Percentiles rank a stretch among this genome's conserved stretches.
Evolutionary conservation across 2,113 vertebrate species (phyloP).

Genomic region (Mus musculus): GRCm39 chr14:58659001-58659500

Average conservation of each 20-base stretch:
- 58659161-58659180: not conserved
- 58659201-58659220: not conserved
- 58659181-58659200: not conserved
- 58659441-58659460: too few species aligned
- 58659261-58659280: not conserved
- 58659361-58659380: too few species aligned
- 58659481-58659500: not conserved
- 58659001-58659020: too few species aligned
- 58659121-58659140: not conserved
- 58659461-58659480: not conserved
- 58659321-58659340: not conserved
- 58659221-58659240: not conserved
- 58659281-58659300: not conserved
- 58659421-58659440: not conserved
- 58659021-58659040: not conserved
- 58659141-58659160: not conserved
- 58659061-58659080: not conserved
- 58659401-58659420: too few species aligned
- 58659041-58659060: not conserved
- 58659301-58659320: not conserved
- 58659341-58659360: too few species aligned
- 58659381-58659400: accelerated
- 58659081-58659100: not conserved
- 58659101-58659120: too few species aligned
- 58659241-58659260: not conserved